These are phyloP conservation scores for Stenodera caucasica DNA, from an alignment of 2,888 invertebrate species.

Conservation along the genomic window DNA sequence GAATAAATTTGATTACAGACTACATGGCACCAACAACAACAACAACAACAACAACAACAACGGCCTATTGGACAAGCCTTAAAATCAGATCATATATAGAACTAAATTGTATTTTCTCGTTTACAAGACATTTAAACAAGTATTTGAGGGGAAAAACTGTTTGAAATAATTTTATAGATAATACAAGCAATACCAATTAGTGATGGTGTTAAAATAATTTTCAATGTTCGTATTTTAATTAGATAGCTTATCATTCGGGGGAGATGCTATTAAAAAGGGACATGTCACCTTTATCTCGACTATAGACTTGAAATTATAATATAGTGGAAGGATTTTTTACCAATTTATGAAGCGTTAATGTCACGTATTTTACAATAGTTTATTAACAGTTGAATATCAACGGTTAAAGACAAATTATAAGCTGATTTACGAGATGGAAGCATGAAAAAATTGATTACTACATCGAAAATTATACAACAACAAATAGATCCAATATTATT, in stretches of 20 bases:
- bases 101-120: slow-evolving; percentile 7
- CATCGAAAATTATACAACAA: neutral
- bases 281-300: too few species aligned
- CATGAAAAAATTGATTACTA: slow-evolving; percentile 13
- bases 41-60: too few species aligned
- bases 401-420: slow-evolving; percentile 19
- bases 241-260: slow-evolving; percentile 44
- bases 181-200: slow-evolving; percentile 46
- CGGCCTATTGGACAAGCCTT: neutral
- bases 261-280: too few species aligned
- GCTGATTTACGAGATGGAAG: slow-evolving; percentile 20
- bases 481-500: neutral
- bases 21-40: neutral
- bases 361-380: slow-evolving; percentile 34
- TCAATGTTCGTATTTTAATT: slow-evolving; percentile 35
- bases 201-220: slow-evolving; percentile 39
- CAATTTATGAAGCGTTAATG: slow-evolving; percentile 34
- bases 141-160: too few species aligned
- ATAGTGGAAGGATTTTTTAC: slow-evolving; percentile 5
- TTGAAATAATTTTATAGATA: too few species aligned
- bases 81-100: slow-evolving; percentile 2
- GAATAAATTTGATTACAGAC: neutral
- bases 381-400: slow-evolving; percentile 31
- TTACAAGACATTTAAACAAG: slow-evolving; percentile 7
- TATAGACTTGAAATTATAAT: neutral